These are phyloP conservation scores for Dryobota labecula DNA, from an alignment of 2,888 invertebrate species.

Conservation along the genomic window DNA sequence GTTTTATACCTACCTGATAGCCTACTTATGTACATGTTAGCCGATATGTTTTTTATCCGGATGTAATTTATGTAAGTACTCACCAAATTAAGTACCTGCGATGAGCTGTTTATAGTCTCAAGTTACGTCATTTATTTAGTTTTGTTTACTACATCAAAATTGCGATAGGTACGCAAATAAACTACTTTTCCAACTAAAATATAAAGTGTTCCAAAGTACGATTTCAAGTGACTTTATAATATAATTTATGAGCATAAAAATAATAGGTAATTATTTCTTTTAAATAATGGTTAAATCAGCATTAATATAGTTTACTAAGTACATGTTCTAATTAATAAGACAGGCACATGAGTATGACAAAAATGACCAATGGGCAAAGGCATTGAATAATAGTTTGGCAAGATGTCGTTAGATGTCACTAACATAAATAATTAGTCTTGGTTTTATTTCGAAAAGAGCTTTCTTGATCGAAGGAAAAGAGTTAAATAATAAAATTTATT, in stretches of 20 bases:
- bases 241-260: slow-evolving; percentile 2
- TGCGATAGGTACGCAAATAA: too few species aligned
- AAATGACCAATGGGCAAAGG: slow-evolving; percentile 8
- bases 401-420: slow-evolving; percentile 37
- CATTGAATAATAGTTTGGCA: slow-evolving; percentile 3
- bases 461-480: background rate
- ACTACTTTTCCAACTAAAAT: slow-evolving; percentile 8
- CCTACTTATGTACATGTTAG: background rate
- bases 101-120: background rate
- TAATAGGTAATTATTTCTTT: background rate
- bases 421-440: background rate
- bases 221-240: background rate
- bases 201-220: background rate
- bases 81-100: slow-evolving; percentile 7
- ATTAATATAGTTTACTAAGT: background rate
- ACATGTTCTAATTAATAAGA: background rate
- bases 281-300: background rate
- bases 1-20: background rate
- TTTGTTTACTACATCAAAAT: background rate
- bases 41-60: background rate
- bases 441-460: background rate
- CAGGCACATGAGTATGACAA: background rate
- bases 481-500: background rate
- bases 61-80: background rate
- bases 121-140: background rate